phyloP scores from a whole-genome alignment of 2,888 invertebrate genomes.

The Muscina levida region DNA sequence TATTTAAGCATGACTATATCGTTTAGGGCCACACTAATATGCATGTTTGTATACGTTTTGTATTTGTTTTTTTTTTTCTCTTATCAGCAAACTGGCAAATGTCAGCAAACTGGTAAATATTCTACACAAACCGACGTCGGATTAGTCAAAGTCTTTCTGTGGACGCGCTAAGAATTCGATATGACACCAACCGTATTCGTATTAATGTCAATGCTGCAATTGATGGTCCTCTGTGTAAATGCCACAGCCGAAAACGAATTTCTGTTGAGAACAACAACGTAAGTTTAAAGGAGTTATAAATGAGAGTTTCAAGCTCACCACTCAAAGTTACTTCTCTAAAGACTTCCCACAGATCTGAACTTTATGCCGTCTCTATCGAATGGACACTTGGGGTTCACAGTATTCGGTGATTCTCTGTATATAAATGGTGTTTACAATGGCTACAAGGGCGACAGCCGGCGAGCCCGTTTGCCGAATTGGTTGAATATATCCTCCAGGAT shows the following conservation, averaged over 20 bases:
- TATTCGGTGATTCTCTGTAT: conserved; percentile 83
- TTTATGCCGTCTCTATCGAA: conserved; percentile 84
- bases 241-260: conserved; percentile 25
- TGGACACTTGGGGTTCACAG: conserved; percentile 83
- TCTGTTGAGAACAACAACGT: conserved; percentile 68
- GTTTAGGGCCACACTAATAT: no score
- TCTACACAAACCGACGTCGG: no score
- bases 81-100: no score
- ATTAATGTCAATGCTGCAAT: no score
- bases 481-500: conserved; percentile 79
- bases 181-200: conserved; percentile 12
- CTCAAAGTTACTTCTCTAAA: conserved; percentile 66
- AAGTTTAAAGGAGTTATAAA: not conserved
- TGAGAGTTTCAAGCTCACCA: not conserved
- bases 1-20: no score
- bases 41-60: no score
- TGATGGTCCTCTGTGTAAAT: no score
- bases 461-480: conserved; percentile 84
- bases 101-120: no score
- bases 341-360: conserved; percentile 81
- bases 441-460: conserved; percentile 81
- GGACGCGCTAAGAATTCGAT: not conserved
- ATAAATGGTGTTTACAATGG: conserved; percentile 84
- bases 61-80: no score
- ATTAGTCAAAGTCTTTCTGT: conserved; percentile 1